A percentile compares a stretch with the other conserved stretches of the same genome.
Evolutionary conservation across 2,113 vertebrate genomes (phyloP).

Genomic region (Arvicanthis niloticus): DNA sequence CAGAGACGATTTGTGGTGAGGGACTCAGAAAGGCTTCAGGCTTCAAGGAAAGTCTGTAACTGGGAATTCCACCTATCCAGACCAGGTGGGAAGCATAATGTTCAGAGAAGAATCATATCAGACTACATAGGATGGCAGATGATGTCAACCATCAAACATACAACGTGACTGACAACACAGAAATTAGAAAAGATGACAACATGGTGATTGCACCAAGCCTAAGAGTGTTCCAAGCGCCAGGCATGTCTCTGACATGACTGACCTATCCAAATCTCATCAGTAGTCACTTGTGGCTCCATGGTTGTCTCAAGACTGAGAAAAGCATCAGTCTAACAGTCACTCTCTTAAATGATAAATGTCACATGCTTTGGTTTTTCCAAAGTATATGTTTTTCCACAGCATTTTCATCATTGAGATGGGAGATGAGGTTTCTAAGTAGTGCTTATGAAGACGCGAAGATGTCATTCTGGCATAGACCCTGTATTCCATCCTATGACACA

Average conservation of each 20-base stretch:
- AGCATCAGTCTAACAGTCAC: accelerated
- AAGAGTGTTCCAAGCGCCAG: not conserved
- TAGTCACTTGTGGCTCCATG: accelerated
- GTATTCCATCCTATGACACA: accelerated
- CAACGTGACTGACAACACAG: no score
- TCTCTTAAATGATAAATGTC: no score
- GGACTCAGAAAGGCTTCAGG: not conserved
- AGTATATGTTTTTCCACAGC: not conserved
- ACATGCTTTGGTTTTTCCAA: not conserved
- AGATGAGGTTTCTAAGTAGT: not conserved
- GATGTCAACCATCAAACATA: not conserved
- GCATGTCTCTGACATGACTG: not conserved
- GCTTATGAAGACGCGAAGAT: not conserved
- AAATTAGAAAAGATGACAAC: no score
- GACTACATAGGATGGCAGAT: not conserved
- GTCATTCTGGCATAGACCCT: not conserved
- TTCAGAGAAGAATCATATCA: accelerated
- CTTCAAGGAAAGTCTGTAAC: not conserved
- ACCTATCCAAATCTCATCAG: not conserved
- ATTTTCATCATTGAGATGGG: not conserved
- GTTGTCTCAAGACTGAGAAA: not conserved
- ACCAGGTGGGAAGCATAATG: not conserved
- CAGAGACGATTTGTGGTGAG: accelerated
- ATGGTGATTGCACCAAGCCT: not conserved
- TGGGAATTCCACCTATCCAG: not conserved